Evolutionary conservation across 2,888 invertebrate genomes (phyloP).

Genomic region (Eupithecia dodoneata): DNA sequence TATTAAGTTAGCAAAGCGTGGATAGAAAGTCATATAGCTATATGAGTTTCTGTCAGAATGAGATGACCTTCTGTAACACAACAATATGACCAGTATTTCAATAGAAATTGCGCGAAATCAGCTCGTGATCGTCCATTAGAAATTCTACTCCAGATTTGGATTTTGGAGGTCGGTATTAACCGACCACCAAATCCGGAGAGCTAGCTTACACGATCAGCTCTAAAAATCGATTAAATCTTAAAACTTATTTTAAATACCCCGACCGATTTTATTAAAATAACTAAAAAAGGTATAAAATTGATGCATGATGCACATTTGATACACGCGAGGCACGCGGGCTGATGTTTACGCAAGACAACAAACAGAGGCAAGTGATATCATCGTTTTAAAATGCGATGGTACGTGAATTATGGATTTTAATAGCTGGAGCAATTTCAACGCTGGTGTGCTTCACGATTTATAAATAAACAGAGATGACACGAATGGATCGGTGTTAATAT

Average conservation of each 20-base stretch:
- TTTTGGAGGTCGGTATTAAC: neutral
- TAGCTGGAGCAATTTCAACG: slow-evolving; percentile 33
- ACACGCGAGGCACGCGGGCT: slow-evolving; percentile 32
- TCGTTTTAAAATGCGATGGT: slow-evolving; percentile 40
- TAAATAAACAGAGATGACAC: slow-evolving; percentile 39
- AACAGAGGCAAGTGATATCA: slow-evolving; percentile 50
- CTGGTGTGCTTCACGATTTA: slow-evolving; percentile 40
- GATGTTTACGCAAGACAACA: slow-evolving; percentile 49
- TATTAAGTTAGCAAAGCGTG: no score
- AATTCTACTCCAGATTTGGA: no score
- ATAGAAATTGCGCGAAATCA: neutral
- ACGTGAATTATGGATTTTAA: slow-evolving; percentile 41
- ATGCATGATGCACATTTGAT: slow-evolving; percentile 40
- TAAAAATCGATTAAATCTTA: neutral
- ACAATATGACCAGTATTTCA: neutral
- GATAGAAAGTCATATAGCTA: neutral
- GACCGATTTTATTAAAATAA: neutral
- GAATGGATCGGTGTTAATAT: slow-evolving; percentile 31
- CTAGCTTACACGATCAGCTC: neutral
- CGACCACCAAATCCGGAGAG: neutral
- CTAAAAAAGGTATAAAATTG: neutral
- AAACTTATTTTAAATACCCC: neutral
- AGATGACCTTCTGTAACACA: neutral
- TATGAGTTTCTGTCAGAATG: no score
- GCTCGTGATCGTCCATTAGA: neutral